These are phyloP conservation scores for Phoronis australis DNA, from an alignment of 2,888 invertebrate genomes.

Conservation along the genomic window DNA sequence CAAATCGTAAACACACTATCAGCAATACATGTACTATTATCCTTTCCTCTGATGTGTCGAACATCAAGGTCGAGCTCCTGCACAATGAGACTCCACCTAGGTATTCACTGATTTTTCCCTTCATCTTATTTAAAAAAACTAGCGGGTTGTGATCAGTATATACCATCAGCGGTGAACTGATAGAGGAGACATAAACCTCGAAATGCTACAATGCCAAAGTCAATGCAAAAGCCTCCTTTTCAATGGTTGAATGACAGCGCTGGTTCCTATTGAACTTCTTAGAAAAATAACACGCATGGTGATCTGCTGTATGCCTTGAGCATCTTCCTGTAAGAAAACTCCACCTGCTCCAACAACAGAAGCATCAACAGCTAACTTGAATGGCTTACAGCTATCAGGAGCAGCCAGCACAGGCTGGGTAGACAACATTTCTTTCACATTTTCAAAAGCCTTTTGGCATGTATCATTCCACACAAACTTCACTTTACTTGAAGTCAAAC, in stretches of 20 bases:
- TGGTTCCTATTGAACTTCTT: constrained; percentile 4
- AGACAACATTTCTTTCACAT: constrained; percentile 2
- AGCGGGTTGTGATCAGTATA: constrained; percentile 3
- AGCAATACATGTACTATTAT: not conserved
- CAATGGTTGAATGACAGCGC: constrained; percentile 9
- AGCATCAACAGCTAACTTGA: constrained; percentile 2
- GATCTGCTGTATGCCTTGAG: constrained; percentile 1
- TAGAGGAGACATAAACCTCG: constrained; percentile 8
- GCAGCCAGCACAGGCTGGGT: constrained; percentile 2
- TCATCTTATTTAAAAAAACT: not conserved
- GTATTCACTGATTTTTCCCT: not conserved
- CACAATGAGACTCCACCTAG: not conserved
- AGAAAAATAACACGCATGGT: constrained; percentile 2
- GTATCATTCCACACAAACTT: not conserved
- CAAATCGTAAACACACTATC: not conserved
- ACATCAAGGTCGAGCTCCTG: not conserved
- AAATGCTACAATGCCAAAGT: constrained; percentile 17
- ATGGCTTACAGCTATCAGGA: constrained; percentile 1
- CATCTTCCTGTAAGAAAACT: constrained; percentile 4
- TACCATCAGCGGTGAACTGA: not conserved
- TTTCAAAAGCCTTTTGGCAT: constrained; percentile 1
- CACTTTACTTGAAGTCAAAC: not conserved
- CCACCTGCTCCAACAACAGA: constrained; percentile 1
- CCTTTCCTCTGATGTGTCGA: not conserved
- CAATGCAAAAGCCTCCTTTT: constrained; percentile 20